Conservation (phyloP, 2,113 vertebrate species). For the Rhizomys pruinosus region DNA sequence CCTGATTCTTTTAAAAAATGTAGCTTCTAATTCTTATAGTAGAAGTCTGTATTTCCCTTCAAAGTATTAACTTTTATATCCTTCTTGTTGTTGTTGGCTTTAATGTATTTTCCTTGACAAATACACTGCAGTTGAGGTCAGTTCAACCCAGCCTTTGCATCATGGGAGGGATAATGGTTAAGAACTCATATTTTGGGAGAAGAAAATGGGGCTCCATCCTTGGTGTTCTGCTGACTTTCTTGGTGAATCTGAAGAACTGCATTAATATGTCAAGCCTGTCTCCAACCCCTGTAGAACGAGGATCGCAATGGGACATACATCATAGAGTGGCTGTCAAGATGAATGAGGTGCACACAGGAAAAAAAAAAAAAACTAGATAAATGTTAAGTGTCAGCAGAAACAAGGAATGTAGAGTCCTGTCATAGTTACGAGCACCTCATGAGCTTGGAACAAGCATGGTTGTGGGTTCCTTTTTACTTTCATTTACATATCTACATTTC, state of each 20-base stretch:
- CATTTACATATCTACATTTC: not conserved
- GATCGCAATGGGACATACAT: not conserved
- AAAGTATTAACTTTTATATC: not conserved
- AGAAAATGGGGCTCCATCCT: not conserved
- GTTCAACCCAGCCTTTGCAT: not conserved
- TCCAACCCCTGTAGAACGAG: not conserved
- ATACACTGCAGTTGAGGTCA: too few species aligned
- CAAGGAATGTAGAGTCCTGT: not conserved
- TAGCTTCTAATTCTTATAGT: not conserved
- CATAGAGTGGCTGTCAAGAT: not conserved
- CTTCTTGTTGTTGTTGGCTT: not conserved
- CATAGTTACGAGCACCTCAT: not conserved
- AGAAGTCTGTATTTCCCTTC: not conserved
- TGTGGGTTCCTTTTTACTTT: not conserved
- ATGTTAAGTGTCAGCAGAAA: not conserved
- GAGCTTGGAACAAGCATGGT: not conserved
- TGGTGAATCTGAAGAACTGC: not conserved
- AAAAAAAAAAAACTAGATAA: not conserved
- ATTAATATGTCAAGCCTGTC: not conserved
- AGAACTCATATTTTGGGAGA: not conserved
- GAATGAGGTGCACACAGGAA: not conserved
- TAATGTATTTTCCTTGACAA: not conserved
- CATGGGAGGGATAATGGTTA: not conserved
- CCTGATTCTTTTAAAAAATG: not conserved
- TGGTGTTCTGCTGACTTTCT: not conserved